Conservation (phyloP, 2,888 invertebrate genomes). For the Stenodema calcarata region DNA sequence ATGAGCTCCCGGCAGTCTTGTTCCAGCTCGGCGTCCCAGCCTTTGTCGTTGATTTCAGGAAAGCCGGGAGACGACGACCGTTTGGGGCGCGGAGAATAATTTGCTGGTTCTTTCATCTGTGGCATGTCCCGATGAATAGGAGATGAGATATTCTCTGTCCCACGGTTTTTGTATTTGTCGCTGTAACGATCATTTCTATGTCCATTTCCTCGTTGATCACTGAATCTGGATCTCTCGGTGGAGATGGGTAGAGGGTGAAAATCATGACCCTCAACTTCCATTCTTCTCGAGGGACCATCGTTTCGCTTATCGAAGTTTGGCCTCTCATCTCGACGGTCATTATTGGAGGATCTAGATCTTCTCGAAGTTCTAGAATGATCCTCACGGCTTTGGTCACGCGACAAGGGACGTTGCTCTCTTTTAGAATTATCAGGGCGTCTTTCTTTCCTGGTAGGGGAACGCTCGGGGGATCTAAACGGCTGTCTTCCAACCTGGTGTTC, state of each 20-base stretch:
- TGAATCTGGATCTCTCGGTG: neutral
- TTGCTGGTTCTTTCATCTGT: neutral
- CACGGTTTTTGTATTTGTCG: neutral
- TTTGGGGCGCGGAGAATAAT: neutral
- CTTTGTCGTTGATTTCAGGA: neutral
- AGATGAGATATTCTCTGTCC: neutral
- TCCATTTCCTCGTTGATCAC: neutral
- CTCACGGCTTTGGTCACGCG: neutral
- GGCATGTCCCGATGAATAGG: neutral
- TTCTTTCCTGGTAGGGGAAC: neutral
- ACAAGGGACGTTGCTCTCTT: neutral
- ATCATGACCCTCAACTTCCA: neutral
- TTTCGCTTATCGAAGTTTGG: neutral
- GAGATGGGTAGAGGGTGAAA: neutral
- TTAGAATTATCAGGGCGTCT: neutral
- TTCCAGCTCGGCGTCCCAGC: neutral
- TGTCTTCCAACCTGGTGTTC: neutral
- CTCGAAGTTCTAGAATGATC: neutral
- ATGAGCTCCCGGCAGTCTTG: constrained; percentile 10
- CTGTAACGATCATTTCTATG: neutral
- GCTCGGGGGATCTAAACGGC: neutral
- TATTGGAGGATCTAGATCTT: neutral
- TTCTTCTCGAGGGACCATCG: neutral
- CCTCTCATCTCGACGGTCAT: neutral
- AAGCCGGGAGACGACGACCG: neutral